These are phyloP conservation scores for Drosophila pruinosa DNA, from an alignment of 1,140 invertebrate genomes.

Conservation along the genomic window DNA sequence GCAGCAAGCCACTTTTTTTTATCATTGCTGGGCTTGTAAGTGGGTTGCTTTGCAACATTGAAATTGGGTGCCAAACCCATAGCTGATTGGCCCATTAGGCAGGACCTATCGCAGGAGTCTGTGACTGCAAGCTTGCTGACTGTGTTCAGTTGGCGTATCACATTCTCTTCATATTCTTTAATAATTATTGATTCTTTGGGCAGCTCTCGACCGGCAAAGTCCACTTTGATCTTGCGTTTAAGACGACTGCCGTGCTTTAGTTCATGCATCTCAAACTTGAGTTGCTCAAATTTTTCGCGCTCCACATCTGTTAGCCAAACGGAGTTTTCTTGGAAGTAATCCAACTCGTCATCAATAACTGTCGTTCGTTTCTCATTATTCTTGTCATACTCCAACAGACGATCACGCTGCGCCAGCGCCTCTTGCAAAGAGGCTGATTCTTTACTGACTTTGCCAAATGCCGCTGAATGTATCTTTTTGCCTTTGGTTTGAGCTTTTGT, in stretches of 20 bases:
- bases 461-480: conserved; percentile 28
- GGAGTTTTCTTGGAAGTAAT: conserved; percentile 92
- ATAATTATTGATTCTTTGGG: conserved; percentile 84
- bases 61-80: conserved; percentile 43
- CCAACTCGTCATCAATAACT: conserved; percentile 97
- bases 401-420: conserved; percentile 91
- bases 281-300: conserved; percentile 87
- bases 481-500: conserved; percentile 7
- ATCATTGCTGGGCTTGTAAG: conserved; percentile 39
- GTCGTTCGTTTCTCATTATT: conserved; percentile 93
- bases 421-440: conserved; percentile 84
- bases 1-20: conserved; percentile 15
- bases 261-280: conserved; percentile 88
- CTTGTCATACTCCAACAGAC: conserved; percentile 93
- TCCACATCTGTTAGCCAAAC: conserved; percentile 91
- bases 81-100: conserved; percentile 48
- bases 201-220: conserved; percentile 89
- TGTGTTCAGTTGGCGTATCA: conserved; percentile 82
- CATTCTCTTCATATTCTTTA: conserved; percentile 84
- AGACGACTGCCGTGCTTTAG: conserved; percentile 88
- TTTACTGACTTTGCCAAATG: conserved; percentile 10
- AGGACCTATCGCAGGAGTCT: background rate
- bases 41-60: conserved; percentile 47
- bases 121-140: conserved; percentile 33
- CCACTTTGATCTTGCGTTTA: conserved; percentile 89